Evolutionary conservation across 2,888 invertebrate species (phyloP).

Genomic region (Labia minor): DNA sequence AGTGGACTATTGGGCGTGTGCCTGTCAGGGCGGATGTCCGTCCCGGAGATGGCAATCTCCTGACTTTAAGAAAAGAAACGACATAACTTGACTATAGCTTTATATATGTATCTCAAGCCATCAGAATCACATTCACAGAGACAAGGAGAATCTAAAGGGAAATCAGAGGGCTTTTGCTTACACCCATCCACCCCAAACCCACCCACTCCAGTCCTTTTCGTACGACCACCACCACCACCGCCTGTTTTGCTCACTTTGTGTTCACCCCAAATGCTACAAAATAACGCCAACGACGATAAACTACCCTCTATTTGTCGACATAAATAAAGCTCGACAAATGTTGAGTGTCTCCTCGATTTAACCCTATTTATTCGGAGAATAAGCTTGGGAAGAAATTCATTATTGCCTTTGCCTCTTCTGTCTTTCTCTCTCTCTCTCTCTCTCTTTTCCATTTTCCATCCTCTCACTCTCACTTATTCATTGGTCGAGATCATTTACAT

Average conservation of each 20-base stretch:
- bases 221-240: too few species aligned
- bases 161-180: conserved; percentile 2
- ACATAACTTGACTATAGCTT: neutral
- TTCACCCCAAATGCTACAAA: neutral
- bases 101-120: neutral
- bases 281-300: neutral
- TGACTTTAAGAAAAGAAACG: neutral
- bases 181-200: neutral
- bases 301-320: conserved; percentile 13
- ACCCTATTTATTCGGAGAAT: neutral
- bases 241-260: conserved; percentile 4
- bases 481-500: too few species aligned
- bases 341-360: neutral
- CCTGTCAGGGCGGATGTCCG: neutral
- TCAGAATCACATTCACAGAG: neutral
- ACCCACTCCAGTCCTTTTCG: too few species aligned
- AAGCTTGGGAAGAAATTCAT: neutral
- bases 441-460: too few species aligned
- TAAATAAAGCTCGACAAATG: conserved; percentile 13
- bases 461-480: too few species aligned
- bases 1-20: too few species aligned
- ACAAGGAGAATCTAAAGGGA: neutral
- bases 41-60: neutral
- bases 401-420: too few species aligned
- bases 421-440: too few species aligned